A percentile compares a stretch with the other conserved stretches of the same genome.
phyloP scores from a whole-genome alignment of 1,140 invertebrate species.

The Apis cerana region DNA sequence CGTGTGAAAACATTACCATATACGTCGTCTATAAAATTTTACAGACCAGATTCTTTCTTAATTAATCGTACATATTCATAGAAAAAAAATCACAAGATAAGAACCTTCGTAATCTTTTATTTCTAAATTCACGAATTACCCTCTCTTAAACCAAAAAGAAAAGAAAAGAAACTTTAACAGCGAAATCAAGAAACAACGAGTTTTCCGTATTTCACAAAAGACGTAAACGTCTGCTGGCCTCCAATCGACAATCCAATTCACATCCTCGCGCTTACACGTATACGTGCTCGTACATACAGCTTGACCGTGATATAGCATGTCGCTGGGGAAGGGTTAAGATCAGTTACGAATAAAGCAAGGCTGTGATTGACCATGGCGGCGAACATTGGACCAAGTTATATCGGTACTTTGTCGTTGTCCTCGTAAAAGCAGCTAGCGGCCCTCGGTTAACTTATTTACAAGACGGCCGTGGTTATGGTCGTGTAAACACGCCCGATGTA shows the following conservation, averaged over 20 bases:
- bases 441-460: conserved; percentile 67
- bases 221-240: conserved; percentile 24
- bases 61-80: no score
- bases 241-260: neutral
- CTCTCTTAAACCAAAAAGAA: neutral
- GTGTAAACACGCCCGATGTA: conserved; percentile 68
- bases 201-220: conserved; percentile 26
- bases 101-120: no score
- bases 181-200: neutral
- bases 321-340: conserved; percentile 14
- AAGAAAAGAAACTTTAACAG: neutral
- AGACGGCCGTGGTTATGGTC: conserved; percentile 64
- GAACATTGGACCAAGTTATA: conserved; percentile 37
- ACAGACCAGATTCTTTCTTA: no score
- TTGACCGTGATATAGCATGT: conserved; percentile 52
- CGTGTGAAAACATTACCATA: no score
- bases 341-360: conserved; percentile 51
- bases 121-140: neutral
- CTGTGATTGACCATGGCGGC: conserved; percentile 24
- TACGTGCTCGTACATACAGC: neutral
- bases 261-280: no score
- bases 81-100: no score
- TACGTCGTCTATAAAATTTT: no score
- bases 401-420: conserved; percentile 62
- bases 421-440: conserved; percentile 61